phyloP scores from a whole-genome alignment of 2,113 vertebrate genomes.

The Rhombomys opimus region DNA sequence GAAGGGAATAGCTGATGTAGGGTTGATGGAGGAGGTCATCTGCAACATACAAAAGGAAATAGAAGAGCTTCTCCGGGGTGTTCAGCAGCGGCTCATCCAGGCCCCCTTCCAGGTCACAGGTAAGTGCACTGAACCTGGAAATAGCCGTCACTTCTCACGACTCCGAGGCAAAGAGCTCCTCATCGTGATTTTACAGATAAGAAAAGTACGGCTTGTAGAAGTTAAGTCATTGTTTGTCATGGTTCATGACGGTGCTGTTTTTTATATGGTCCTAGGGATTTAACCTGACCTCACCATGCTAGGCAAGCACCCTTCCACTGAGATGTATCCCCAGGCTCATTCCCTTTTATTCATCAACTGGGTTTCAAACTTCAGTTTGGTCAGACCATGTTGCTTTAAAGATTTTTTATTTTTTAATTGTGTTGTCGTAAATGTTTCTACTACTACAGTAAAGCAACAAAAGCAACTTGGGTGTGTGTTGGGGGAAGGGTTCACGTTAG shows the following conservation, averaged over 20 bases:
- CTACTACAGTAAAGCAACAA: background rate
- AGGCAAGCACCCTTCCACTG: background rate
- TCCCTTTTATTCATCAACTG: background rate
- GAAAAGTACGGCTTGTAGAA: conserved; percentile 7
- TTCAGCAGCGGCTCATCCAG: conserved; percentile 91
- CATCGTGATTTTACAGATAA: conserved; percentile 36
- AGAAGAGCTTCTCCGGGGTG: conserved; percentile 91
- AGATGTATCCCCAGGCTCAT: background rate
- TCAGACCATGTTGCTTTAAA: background rate
- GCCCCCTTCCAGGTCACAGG: conserved; percentile 92
- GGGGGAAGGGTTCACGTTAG: too few relatives aligned
- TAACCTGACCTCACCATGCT: background rate
- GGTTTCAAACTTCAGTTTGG: background rate
- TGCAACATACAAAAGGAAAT: conserved; percentile 95
- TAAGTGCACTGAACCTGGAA: conserved; percentile 76
- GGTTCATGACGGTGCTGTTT: background rate
- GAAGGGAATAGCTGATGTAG: conserved; percentile 94
- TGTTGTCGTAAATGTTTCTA: background rate
- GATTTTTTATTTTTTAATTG: background rate
- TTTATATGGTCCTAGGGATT: background rate
- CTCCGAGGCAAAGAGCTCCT: background rate
- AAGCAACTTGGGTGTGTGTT: background rate
- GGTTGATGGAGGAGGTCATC: conserved; percentile 95
- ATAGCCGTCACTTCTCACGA: background rate
- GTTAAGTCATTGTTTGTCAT: background rate